Conservation (phyloP, 2,113 vertebrate genomes). For the Rhinoptilus africanus region DNA sequence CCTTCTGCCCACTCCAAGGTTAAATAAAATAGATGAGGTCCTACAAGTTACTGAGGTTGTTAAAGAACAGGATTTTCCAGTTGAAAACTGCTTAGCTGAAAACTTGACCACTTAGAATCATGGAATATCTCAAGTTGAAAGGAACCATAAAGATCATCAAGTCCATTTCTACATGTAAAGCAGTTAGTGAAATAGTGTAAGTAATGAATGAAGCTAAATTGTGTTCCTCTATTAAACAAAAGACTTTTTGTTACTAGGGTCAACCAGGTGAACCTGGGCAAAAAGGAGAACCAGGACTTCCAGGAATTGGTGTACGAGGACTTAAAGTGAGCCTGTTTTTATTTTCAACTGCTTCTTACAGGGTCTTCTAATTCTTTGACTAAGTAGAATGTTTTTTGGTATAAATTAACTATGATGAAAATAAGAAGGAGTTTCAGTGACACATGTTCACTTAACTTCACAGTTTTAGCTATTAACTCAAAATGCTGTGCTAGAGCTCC, state of each 20-base stretch:
- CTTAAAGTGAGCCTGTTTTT: slow-evolving; percentile 74
- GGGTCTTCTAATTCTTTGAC: not conserved
- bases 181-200: not conserved
- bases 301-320: slow-evolving; percentile 73
- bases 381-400: not conserved
- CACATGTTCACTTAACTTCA: not conserved
- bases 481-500: not conserved
- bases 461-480: not conserved
- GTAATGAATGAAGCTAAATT: not conserved
- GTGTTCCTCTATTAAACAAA: not conserved
- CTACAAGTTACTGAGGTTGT: not conserved
- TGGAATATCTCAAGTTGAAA: not conserved
- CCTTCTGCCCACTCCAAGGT: not conserved
- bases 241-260: slow-evolving; percentile 49
- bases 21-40: not conserved
- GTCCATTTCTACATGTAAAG: not conserved
- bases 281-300: slow-evolving; percentile 60
- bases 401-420: not conserved
- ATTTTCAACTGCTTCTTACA: not conserved
- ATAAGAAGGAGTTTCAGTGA: not conserved
- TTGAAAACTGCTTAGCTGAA: not conserved
- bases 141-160: not conserved
- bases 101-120: not conserved
- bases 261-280: slow-evolving; percentile 58
- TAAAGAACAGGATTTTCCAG: not conserved